Conservation (phyloP, 2,888 invertebrate genomes). For the Theodoxus fluviatilis region DNA sequence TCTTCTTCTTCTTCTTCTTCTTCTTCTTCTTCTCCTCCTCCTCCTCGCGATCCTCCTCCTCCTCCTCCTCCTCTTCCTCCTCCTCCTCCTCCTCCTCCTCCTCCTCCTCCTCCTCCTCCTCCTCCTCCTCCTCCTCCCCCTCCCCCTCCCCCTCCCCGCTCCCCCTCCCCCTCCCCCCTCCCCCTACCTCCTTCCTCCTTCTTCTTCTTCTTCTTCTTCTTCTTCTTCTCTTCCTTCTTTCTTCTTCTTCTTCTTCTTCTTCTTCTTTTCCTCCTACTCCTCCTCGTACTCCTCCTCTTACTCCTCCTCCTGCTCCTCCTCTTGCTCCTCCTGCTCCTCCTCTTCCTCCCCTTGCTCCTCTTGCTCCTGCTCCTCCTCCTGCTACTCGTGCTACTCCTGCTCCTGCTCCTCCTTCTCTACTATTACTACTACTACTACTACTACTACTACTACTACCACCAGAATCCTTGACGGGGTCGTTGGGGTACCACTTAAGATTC, state of each 20-base stretch:
- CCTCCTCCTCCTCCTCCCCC: background rate
- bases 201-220: background rate
- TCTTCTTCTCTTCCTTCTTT: background rate
- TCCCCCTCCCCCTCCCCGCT: background rate
- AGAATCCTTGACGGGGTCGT: too few relatives aligned
- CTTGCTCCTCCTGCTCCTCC: background rate
- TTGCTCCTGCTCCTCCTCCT: background rate
- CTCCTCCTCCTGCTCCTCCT: background rate
- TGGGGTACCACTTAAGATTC: too few relatives aligned
- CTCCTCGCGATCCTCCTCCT: background rate
- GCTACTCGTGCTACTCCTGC: background rate
- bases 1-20: background rate
- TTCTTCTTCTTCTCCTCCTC: background rate
- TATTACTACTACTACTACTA: background rate
- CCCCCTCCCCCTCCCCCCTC: background rate
- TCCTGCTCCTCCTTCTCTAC: background rate
- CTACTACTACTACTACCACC: too few relatives aligned
- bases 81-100: too few relatives aligned
- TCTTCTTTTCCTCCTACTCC: background rate
- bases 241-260: background rate
- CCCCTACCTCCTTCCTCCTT: background rate
- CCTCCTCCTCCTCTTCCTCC: background rate
- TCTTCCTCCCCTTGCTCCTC: background rate
- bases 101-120: too few relatives aligned
- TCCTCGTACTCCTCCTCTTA: background rate